Percentiles rank a stretch among this genome's conserved stretches.
phyloP scores from a whole-genome alignment of 2,888 invertebrate genomes.

The Dilophus febrilis region DNA sequence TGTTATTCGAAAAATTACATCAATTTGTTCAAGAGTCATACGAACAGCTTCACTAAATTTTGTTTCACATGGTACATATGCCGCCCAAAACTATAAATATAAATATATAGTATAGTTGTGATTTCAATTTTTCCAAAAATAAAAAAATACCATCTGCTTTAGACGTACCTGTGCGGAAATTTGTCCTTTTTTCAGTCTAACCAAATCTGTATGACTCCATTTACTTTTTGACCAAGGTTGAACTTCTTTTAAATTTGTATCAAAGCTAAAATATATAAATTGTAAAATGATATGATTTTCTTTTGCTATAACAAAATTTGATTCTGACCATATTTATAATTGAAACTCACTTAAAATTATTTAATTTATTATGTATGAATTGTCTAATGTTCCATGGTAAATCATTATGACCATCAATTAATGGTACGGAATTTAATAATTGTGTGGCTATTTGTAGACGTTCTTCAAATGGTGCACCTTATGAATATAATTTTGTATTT shows the following conservation, averaged over 20 bases:
- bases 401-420: conserved; percentile 79
- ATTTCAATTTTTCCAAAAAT: not conserved
- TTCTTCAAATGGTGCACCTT: conserved; percentile 58
- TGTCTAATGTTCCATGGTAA: conserved; percentile 82
- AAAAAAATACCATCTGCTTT: not conserved
- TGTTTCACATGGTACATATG: conserved; percentile 50
- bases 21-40: conserved; percentile 52
- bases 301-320: not conserved
- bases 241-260: conserved; percentile 46
- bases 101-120: too few species aligned
- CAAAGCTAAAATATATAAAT: too few species aligned
- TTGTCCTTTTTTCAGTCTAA: conserved; percentile 51
- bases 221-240: conserved; percentile 54
- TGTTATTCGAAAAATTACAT: conserved; percentile 51
- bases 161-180: conserved; percentile 64
- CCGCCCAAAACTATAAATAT: conserved; percentile 58
- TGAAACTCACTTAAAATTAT: conserved; percentile 50
- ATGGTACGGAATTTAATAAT: conserved; percentile 57
- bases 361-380: conserved; percentile 74
- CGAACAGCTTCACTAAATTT: conserved; percentile 55
- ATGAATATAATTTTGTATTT: too few species aligned
- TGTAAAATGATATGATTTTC: too few species aligned
- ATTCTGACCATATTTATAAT: not conserved
- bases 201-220: conserved; percentile 68
- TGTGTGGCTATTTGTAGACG: conserved; percentile 54